A percentile compares a stretch with the other conserved stretches of the same genome.
phyloP scores from a whole-genome alignment of 2,113 vertebrate genomes.

The Fulica atra region DNA sequence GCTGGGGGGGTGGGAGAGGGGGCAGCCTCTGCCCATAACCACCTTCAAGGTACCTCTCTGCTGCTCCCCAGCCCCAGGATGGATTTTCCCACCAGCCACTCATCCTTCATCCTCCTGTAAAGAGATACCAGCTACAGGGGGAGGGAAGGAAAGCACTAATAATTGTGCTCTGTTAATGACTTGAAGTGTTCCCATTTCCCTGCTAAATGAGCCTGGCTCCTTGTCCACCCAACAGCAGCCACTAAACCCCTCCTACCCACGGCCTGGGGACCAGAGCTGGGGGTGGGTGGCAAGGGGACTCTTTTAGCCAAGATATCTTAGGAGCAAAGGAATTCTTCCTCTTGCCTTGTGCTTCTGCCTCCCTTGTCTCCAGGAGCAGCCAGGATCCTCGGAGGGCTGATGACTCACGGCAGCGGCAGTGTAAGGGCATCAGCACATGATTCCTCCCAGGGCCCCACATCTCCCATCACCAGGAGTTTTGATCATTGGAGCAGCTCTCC shows the following conservation, averaged over 20 bases:
- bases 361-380: neutral
- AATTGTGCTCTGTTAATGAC: neutral
- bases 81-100: neutral
- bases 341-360: neutral
- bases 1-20: too few relatives aligned
- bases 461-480: neutral
- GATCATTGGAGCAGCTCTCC: neutral
- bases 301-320: neutral
- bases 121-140: neutral
- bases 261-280: neutral
- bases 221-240: neutral
- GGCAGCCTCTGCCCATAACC: neutral
- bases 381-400: neutral
- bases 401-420: conserved; percentile 24
- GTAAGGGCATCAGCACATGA: neutral
- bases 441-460: neutral
- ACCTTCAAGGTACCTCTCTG: neutral
- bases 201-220: neutral
- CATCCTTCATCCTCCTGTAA: neutral
- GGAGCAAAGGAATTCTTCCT: neutral
- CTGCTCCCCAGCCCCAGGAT: neutral
- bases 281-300: neutral
- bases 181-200: neutral
- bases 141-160: neutral
- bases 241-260: accelerated